Evolutionary conservation across 2,888 invertebrate species (phyloP), one percentile per base, ranked within the genome.

Genomic region (Napeogenes sylphis): DNA sequence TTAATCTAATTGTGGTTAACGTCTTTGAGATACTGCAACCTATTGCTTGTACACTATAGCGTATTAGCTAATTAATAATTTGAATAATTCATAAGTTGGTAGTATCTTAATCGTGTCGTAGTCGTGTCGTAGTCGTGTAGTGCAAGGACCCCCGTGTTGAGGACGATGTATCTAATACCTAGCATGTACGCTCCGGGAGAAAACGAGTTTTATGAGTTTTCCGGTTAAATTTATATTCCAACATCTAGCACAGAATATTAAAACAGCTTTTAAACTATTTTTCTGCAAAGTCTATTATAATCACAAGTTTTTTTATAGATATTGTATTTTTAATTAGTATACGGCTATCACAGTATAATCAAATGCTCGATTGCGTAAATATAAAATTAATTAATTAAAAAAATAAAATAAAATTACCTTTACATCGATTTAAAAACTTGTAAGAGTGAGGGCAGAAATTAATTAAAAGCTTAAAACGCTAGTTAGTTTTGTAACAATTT

Each of bases 201-300:
- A 51, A 51, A 51, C 51, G 51, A 51, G 51, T 51, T 51, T 51
- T 51, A 51, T 30, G 51, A 51, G 51, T 51, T 51, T 51, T 51
- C 51, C 30, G 30, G 30, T 51, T 51, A 51, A 51, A 51, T 51
- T 51, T 51, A 51, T 51, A 51, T 51, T 51, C 51, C 30, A 51
- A 51, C 42, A 42, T 42, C 51, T 51, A 51, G 51, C 51, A 51
- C 51, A 51, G 51, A 51, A 51, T 51, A 51, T 51, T 51, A 51
- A 51, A 51, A 51, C 30, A 30, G 30, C 51, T 51, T 30, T 51
- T 51, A 51, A 51, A 30, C 51, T 51, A 51, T 51, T 51, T 51
- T 51, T 30, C 51, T 30, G 51, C 51, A 30, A 30, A 51, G 10
- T 42, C 10, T 51, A 51, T 30, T 30, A 21, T 51, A 30, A 51